These are phyloP conservation scores for Avahi laniger DNA, from an alignment of 2,797 vertebrate genomes.

Conservation along the genomic window DNA sequence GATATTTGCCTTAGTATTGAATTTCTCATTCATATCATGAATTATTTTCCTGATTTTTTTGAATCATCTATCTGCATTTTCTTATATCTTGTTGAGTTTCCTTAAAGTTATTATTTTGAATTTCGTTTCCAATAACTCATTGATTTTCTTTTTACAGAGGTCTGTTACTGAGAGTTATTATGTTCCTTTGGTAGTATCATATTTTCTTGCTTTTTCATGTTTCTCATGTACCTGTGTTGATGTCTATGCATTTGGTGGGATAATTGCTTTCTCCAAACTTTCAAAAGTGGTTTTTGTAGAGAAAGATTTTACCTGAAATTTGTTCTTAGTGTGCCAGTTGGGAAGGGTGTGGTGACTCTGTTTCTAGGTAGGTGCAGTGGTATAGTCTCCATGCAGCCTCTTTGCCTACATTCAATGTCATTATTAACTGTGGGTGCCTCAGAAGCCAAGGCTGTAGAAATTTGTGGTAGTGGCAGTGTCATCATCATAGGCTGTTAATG, in stretches of 20 bases:
- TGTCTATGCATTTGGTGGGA: background rate
- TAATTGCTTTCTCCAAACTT: background rate
- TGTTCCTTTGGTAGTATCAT: background rate
- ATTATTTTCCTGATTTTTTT: background rate
- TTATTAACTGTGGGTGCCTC: background rate
- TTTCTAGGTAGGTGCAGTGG: background rate
- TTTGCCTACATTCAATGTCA: background rate
- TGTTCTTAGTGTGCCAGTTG: background rate
- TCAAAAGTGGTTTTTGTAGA: background rate
- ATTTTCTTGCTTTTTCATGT: background rate
- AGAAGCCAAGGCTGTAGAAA: background rate
- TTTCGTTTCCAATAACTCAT: background rate
- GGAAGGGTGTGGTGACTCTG: background rate
- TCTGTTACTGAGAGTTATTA: background rate
- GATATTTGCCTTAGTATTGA: background rate
- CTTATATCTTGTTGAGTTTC: background rate
- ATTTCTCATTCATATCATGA: background rate
- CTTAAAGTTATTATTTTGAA: background rate
- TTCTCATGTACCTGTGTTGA: background rate
- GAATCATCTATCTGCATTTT: background rate
- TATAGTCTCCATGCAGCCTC: background rate
- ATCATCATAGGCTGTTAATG: background rate
- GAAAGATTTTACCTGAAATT: background rate
- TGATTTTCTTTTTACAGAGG: background rate
- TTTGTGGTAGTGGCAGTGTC: background rate